Base-by-base conservation (phyloP, 2,888 invertebrate genomes). In the Megalurothrips usitatus region DNA sequence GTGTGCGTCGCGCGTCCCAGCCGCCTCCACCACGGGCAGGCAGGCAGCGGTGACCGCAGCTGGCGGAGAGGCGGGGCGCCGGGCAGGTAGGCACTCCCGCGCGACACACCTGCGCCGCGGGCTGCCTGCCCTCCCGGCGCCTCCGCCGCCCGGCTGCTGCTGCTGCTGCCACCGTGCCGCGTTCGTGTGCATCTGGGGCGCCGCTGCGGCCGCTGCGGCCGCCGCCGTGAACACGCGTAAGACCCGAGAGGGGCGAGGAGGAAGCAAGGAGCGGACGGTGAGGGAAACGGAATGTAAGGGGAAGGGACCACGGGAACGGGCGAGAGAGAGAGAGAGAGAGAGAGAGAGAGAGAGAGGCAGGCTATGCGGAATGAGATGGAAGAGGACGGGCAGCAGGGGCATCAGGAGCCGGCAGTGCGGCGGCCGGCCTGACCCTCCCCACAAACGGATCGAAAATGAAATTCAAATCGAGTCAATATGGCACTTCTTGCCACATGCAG, bases 401-500 rank as follows among this genome's bases (percentile, higher is more conserved):
- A 58, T 12, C 12, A 43, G 34, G 34, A 43, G 34, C 6, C 34
- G 52, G 52, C 52, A 2, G 14, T 10, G 19, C 52, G 6, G 14
- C 14, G 58, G 58, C 58, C 11, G 6, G 58, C 34, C 34, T 6
- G 58, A 12, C 58, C 58, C 19, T 17, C 19, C 58, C 58, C 58
- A 19, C 68, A 75, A 75, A 75, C 68, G 68, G 68, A 75, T 75
- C 68, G 68, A 75, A 26, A 75, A 75, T 75, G 68, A 75, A 75
- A 75, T 75, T 75, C 68, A 75, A 75, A 75, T 75, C 68, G 68
- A 75, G 68, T 26, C 68, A 75, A 75, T 75, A 75, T 12, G 68
- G 68, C 68, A 75, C 68, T 75, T 75, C 26, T 23, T 75, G 68
- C 68, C 68, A 75, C 68, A 26, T 26, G 68, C 26, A 26, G 23